These are phyloP conservation scores for Diarsia brunnea DNA, from an alignment of 2,888 invertebrate genomes.

Conservation along the genomic window DNA sequence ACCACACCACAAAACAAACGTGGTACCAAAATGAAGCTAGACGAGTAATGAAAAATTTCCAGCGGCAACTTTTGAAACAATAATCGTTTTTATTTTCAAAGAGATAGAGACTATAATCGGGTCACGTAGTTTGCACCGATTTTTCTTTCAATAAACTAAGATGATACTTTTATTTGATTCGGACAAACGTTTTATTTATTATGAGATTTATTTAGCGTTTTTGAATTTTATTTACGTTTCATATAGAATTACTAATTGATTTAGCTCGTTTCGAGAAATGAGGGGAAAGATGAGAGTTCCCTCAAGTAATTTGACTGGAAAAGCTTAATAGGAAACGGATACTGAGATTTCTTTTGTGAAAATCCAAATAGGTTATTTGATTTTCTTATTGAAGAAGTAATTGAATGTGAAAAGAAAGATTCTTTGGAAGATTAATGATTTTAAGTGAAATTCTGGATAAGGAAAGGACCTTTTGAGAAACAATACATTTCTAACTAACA, in stretches of 20 bases:
- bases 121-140: conserved; percentile 42
- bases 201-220: conserved; percentile 59
- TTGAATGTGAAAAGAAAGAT: conserved; percentile 27
- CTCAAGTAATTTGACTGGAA: conserved; percentile 43
- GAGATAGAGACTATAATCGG: conserved; percentile 62
- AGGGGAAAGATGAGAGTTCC: conserved; percentile 21
- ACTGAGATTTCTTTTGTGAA: conserved; percentile 35
- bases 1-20: conserved; percentile 76
- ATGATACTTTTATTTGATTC: conserved; percentile 71
- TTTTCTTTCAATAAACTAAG: conserved; percentile 66
- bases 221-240: conserved; percentile 50
- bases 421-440: conserved; percentile 22
- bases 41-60: conserved; percentile 80
- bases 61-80: conserved; percentile 63
- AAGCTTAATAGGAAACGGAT: conserved; percentile 52
- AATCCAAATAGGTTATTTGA: conserved; percentile 40
- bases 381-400: conserved; percentile 36
- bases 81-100: conserved; percentile 61
- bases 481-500: not conserved
- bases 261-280: conserved; percentile 39
- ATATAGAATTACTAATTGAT: conserved; percentile 66
- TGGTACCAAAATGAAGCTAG: conserved; percentile 76
- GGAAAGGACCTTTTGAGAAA: not conserved
- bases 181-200: conserved; percentile 60
- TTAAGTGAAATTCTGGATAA: conserved; percentile 11